phyloP scores from a whole-genome alignment of 2,888 invertebrate genomes.

The Elegia similella region DNA sequence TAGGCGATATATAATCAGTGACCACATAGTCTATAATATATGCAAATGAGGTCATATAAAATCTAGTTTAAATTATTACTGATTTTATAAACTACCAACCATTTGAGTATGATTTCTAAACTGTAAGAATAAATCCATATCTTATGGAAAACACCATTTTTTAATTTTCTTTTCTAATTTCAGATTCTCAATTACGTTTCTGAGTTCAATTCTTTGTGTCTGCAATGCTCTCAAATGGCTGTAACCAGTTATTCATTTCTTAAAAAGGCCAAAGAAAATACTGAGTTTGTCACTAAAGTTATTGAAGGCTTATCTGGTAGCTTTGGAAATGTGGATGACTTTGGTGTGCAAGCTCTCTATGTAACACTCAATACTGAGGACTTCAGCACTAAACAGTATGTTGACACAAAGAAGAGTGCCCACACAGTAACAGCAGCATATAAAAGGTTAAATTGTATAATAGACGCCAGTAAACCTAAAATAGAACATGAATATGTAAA shows the following conservation, averaged over 20 bases:
- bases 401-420: conserved; percentile 36
- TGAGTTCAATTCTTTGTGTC: conserved; percentile 47
- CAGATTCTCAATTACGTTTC: conserved; percentile 47
- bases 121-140: no score
- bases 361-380: conserved; percentile 44
- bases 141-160: background rate
- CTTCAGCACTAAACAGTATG: conserved; percentile 43
- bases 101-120: no score
- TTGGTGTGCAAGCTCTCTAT: conserved; percentile 43
- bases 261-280: conserved; percentile 39
- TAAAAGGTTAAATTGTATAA: conserved; percentile 34
- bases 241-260: conserved; percentile 51
- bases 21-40: no score
- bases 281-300: conserved; percentile 36
- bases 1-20: no score
- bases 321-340: conserved; percentile 33
- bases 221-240: conserved; percentile 43
- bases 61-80: no score
- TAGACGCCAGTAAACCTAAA: conserved; percentile 27
- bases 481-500: conserved; percentile 25
- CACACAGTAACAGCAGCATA: conserved; percentile 34
- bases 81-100: no score
- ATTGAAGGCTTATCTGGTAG: conserved; percentile 40
- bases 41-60: no score
- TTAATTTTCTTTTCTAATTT: conserved; percentile 31